phyloP scores from a whole-genome alignment of 2,113 vertebrate species.

The Amphiprion ocellaris region DNA sequence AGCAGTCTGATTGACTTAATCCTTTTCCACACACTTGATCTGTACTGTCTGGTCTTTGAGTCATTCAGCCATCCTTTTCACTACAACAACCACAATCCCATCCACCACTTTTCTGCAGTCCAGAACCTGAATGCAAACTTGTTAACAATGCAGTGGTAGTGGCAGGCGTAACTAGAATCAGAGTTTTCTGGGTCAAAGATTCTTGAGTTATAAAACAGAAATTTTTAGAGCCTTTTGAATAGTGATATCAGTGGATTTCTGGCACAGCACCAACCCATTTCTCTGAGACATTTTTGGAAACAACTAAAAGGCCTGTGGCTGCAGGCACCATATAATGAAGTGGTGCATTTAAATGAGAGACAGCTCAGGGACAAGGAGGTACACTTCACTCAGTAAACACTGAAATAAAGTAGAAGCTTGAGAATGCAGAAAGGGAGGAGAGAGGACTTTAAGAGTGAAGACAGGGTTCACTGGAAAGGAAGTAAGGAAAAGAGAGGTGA shows the following conservation, averaged over 20 bases:
- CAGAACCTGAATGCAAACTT: slow-evolving; percentile 14
- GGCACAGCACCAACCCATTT: slow-evolving; percentile 55
- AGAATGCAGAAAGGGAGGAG: slow-evolving; percentile 23
- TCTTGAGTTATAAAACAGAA: slow-evolving; percentile 27
- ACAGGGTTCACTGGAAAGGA: background rate
- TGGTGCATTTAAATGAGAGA: slow-evolving; percentile 65
- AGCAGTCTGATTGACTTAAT: slow-evolving; percentile 45
- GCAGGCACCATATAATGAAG: slow-evolving; percentile 66
- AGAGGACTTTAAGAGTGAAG: background rate
- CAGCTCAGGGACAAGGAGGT: slow-evolving; percentile 44
- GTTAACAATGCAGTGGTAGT: background rate
- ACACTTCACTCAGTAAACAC: slow-evolving; percentile 59
- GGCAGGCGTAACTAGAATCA: background rate
- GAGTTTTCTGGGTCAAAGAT: slow-evolving; percentile 34
- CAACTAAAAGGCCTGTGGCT: slow-evolving; percentile 51
- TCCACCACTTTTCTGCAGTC: background rate
- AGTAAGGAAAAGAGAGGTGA: background rate
- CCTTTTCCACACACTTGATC: slow-evolving; percentile 44
- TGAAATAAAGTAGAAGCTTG: slow-evolving; percentile 30
- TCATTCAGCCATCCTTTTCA: background rate
- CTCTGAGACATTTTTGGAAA: slow-evolving; percentile 52
- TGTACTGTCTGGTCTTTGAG: slow-evolving; percentile 26
- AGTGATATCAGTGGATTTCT: slow-evolving; percentile 42
- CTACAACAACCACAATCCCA: background rate
- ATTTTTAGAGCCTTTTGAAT: slow-evolving; percentile 44